These are phyloP conservation scores for Cavia aperea DNA, from an alignment of 2,113 vertebrate species.

Conservation along the genomic window DNA sequence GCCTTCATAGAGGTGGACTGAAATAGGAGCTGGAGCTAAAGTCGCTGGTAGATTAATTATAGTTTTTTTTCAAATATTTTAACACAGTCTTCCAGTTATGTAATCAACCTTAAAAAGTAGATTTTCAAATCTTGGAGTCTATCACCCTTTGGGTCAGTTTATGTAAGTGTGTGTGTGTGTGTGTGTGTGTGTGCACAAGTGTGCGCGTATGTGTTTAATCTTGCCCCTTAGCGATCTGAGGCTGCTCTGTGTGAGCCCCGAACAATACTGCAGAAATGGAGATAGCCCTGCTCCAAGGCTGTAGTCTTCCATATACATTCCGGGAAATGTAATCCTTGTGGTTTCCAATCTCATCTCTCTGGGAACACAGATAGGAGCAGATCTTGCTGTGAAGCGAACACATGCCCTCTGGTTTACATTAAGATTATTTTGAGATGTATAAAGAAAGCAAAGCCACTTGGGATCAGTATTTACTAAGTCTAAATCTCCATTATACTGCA, in stretches of 20 bases:
- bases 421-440: conserved; percentile 54
- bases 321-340: conserved; percentile 47
- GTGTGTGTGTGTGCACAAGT: neutral
- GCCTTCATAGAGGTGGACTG: conserved; percentile 62
- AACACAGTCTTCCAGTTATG: conserved; percentile 51
- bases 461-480: conserved; percentile 55
- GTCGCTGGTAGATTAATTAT: conserved; percentile 73
- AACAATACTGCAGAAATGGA: conserved; percentile 29
- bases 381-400: conserved; percentile 54
- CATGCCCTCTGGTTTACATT: conserved; percentile 42
- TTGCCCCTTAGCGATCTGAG: neutral
- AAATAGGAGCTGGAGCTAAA: conserved; percentile 59
- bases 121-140: conserved; percentile 43
- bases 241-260: conserved; percentile 5
- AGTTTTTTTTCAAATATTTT: conserved; percentile 48
- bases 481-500: conserved; percentile 39
- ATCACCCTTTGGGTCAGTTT: conserved; percentile 8
- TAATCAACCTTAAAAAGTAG: conserved; percentile 50
- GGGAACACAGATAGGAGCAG: conserved; percentile 24
- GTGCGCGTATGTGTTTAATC: neutral
- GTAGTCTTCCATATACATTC: conserved; percentile 32
- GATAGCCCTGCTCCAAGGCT: conserved; percentile 21
- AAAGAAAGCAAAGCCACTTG: conserved; percentile 48
- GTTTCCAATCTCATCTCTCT: conserved; percentile 55
- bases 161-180: neutral